Percentiles rank a stretch among this genome's conserved stretches.
Evolutionary conservation across 2,888 invertebrate genomes (phyloP).

Genomic region (Drosophila antonietae): DNA sequence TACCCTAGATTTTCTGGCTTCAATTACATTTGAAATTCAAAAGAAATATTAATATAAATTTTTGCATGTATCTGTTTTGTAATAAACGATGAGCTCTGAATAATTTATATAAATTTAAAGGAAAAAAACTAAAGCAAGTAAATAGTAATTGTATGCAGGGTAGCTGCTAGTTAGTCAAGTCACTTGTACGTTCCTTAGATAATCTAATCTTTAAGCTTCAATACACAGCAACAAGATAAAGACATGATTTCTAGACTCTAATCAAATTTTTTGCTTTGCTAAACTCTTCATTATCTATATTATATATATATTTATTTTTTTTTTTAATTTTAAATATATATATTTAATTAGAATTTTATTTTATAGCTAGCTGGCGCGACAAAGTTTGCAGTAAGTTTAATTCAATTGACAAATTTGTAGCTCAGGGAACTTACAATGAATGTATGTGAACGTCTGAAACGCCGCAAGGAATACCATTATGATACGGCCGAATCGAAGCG

Average conservation of each 20-base stretch:
- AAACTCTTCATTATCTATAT: neutral
- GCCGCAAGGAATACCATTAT: neutral
- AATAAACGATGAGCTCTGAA: no score
- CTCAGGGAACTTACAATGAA: neutral
- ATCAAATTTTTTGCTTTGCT: neutral
- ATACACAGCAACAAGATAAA: conserved; percentile 2
- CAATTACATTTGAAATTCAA: neutral
- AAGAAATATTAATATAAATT: neutral
- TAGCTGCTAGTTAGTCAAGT: neutral
- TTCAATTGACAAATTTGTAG: neutral
- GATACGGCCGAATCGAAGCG: neutral
- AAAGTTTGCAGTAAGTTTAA: neutral
- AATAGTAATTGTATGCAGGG: neutral
- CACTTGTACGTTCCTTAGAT: neutral
- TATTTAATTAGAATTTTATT: neutral
- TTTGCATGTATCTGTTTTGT: no score
- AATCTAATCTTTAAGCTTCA: conserved; percentile 17
- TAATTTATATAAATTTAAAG: no score
- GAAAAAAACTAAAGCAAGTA: neutral
- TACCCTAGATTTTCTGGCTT: neutral
- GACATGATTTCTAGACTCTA: neutral
- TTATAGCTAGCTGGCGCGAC: neutral
- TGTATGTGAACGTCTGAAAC: neutral
- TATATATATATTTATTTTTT: neutral
- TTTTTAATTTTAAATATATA: neutral